These are phyloP conservation scores for Aphelenchoides fujianensis DNA, from an alignment of 1,140 invertebrate species.

Conservation along the genomic window DNA sequence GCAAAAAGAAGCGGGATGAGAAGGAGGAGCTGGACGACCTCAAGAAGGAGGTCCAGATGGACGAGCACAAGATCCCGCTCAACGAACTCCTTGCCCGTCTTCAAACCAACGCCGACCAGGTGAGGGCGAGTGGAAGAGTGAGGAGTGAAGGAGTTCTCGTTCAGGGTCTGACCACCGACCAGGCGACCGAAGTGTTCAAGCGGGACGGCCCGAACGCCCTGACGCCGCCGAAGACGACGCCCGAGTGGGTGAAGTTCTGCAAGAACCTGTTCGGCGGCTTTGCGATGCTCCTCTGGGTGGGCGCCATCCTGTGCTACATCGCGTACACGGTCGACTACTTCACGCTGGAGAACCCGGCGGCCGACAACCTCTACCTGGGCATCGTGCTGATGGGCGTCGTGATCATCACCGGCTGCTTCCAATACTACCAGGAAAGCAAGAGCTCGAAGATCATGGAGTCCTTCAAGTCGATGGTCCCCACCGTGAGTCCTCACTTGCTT, in stretches of 20 bases:
- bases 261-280: conserved; percentile 64
- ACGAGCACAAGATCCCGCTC: conserved; percentile 92
- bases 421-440: conserved; percentile 95
- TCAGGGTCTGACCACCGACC: conserved; percentile 38
- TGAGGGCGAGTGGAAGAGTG: too few species aligned
- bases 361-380: conserved; percentile 77
- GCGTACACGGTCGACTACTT: conserved; percentile 62
- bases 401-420: conserved; percentile 92
- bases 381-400: conserved; percentile 90
- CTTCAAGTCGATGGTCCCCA: conserved; percentile 68
- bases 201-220: conserved; percentile 72
- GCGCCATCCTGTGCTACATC: conserved; percentile 60
- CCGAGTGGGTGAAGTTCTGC: conserved; percentile 63
- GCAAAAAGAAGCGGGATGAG: conserved; percentile 34
- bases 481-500: conserved; percentile 63
- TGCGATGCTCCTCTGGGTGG: conserved; percentile 62
- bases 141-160: too few species aligned
- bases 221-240: conserved; percentile 62
- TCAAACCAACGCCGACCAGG: conserved; percentile 87
- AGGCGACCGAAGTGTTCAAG: conserved; percentile 56
- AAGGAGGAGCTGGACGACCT: conserved; percentile 39
- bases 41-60: conserved; percentile 47
- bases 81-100: conserved; percentile 76
- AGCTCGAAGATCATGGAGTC: conserved; percentile 75
- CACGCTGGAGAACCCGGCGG: conserved; percentile 59